Base-by-base conservation (phyloP, 2,888 invertebrate species). In the Rhagophthalmus giganteus region DNA sequence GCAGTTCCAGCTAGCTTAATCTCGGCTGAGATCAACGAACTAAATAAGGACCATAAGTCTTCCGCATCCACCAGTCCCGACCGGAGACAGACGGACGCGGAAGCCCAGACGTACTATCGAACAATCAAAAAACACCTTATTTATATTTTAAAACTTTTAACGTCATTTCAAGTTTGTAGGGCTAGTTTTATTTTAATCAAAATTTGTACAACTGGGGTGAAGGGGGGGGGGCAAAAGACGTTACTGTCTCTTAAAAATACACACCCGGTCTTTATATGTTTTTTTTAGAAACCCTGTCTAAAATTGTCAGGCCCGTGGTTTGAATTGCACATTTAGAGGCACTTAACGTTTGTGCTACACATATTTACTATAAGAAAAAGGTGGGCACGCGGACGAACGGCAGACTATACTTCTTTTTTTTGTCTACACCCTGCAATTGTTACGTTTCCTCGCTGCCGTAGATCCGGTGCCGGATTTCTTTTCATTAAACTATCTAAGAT, bases 1-100 rank as follows among this genome's bases (percentile, higher is more conserved):
- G 75, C 75, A 75, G 75, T 75, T 71, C 75, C 72, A 72, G 74
- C 75, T 74, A 75, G 75, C 74, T 70, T 69, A 64, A 68, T 70
- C 72, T 71, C 71, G 63, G 41, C 63, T 59, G 72, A 73, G 72
- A 72, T 72, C 69, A 63, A 63, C 67, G 60, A 66, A 68, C 67
- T 66, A 66, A 64, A 64, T 62, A 68, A 60, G 67, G 65, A 63
- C 62, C 66, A 65, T 61, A 67, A 62, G 64, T 62, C n/a, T 64
- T 67, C 64, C 63, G 66, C 58, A 59, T 40, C 47, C 14, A 32
- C 45, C 31, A 27, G 16, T n/a, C n/a, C n/a, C n/a, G n/a, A n/a
- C 45, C 42, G 11, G n/a, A 27, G 32, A 31, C 25, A 20, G 46
- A 45, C 44, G 33, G 57, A 54, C 55, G 53, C 52, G 47, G 54